These are phyloP conservation scores for Drosophila limbata DNA, from an alignment of 2,888 invertebrate species.

Conservation along the genomic window DNA sequence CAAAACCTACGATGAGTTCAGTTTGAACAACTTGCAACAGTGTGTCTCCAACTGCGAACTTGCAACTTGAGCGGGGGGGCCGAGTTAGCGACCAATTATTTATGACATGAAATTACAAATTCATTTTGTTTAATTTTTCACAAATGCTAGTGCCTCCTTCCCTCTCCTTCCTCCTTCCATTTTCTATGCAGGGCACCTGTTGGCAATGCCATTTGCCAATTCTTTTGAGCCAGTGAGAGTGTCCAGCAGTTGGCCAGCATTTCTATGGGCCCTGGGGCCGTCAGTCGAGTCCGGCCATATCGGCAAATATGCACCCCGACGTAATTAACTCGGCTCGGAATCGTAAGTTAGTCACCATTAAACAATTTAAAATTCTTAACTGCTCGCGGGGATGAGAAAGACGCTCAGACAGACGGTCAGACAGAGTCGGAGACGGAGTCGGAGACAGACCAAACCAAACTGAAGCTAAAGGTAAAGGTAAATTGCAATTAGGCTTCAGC, in stretches of 20 bases:
- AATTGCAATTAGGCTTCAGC: constrained; percentile 84
- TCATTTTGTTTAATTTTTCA: constrained; percentile 85
- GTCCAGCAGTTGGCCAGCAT: constrained; percentile 55
- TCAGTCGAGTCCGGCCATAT: constrained; percentile 57
- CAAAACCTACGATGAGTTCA: constrained; percentile 30
- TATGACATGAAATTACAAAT: constrained; percentile 85
- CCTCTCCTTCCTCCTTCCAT: not conserved
- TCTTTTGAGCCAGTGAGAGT: constrained; percentile 51
- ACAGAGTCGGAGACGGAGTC: constrained; percentile 2
- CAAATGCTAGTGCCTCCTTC: constrained; percentile 50
- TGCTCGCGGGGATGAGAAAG: constrained; percentile 51
- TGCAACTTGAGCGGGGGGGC: constrained; percentile 29
- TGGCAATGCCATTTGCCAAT: constrained; percentile 29
- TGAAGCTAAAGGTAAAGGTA: constrained; percentile 70
- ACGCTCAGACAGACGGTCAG: constrained; percentile 21
- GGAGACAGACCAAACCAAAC: constrained; percentile 9
- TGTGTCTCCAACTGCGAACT: constrained; percentile 44
- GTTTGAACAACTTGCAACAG: constrained; percentile 25
- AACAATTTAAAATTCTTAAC: constrained; percentile 81
- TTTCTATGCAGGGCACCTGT: constrained; percentile 61
- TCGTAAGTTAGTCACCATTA: constrained; percentile 82
- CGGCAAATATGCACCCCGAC: constrained; percentile 82
- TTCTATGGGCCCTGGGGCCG: constrained; percentile 73
- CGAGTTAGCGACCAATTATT: constrained; percentile 84
- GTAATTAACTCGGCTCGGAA: constrained; percentile 81